These are phyloP conservation scores for Sturnira hondurensis DNA, from an alignment of 2,113 vertebrate genomes.

Conservation along the genomic window DNA sequence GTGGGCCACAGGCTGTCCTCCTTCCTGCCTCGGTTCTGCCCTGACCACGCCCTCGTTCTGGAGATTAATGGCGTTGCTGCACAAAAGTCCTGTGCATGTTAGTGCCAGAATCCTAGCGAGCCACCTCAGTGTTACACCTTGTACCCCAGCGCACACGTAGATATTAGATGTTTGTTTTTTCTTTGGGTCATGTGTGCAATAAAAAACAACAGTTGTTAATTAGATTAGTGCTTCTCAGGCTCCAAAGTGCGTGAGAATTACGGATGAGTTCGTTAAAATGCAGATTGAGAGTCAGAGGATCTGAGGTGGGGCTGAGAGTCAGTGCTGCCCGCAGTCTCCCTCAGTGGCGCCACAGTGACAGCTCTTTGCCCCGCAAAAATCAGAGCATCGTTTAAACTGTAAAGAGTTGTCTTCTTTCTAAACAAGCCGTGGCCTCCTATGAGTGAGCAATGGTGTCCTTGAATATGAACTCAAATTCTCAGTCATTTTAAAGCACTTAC, in stretches of 20 bases:
- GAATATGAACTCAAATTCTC: neutral
- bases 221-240: neutral
- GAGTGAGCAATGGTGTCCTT: neutral
- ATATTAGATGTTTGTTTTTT: slow-evolving; percentile 47
- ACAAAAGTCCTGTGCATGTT: neutral
- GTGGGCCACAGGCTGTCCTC: slow-evolving; percentile 24
- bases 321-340: neutral
- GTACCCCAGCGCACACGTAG: neutral
- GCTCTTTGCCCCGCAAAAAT: neutral
- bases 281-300: neutral
- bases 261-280: neutral
- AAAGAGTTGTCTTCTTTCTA: neutral
- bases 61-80: slow-evolving; percentile 33
- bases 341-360: neutral
- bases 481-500: neutral
- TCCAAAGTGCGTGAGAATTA: neutral
- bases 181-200: neutral
- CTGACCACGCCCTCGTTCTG: slow-evolving; percentile 44
- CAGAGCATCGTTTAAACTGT: neutral
- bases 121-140: neutral
- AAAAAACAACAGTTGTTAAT: slow-evolving; percentile 41
- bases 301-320: neutral
- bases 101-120: neutral
- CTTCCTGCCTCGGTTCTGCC: slow-evolving; percentile 32
- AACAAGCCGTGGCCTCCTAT: neutral